Evolutionary conservation across 2,797 vertebrate genomes (phyloP), one percentile per base, ranked within the genome.

Genomic region (Vultur gryphus): DNA sequence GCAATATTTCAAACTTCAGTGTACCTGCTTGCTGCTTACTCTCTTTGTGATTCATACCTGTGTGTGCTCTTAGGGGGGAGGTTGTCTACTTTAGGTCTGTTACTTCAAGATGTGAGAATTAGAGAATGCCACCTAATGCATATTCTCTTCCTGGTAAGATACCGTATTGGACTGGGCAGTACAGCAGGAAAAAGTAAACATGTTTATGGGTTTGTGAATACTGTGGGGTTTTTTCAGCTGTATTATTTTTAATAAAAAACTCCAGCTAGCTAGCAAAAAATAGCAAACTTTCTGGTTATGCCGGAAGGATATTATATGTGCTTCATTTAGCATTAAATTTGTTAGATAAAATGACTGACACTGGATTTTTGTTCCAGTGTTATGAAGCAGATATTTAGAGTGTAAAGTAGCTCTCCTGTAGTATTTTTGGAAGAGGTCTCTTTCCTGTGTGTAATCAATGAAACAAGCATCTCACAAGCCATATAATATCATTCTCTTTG

Each of bases 181-280:
- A 21, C n/a, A 82, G 77, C 28, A 84, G 41, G 33, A 35, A 76
- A 90, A 94, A 70, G 16, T 41, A 43, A 84, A 54, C 13, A 46
- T 25, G 10, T 31, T 62, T 25, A 7, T 48, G 25, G 7, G 3
- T 52, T 93, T 87, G 19, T 70, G 35, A 79, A 71, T 79, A 49
- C 4, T 43, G 4, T n/a, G 21, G 5, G 1, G 0, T 18, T n/a
- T 79, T 91, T 70, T 61, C 18, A 70, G 16, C 8, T 75, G 6
- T 81, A 29, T 57, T 66, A 13, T 71, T 75, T 78, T 81, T 62
- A 43, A 15, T 77, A 62, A 51, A 90, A 55, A 10, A n/a, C 9
- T 70, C 9, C 12, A 44, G 4, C 14, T 72, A 59, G 26, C 11
- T 64, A 67, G 64, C 37, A 84, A 65, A 69, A 73, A 81, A 8